Conservation (phyloP, 2,113 vertebrate genomes). For the Thunnus thynnus region DNA sequence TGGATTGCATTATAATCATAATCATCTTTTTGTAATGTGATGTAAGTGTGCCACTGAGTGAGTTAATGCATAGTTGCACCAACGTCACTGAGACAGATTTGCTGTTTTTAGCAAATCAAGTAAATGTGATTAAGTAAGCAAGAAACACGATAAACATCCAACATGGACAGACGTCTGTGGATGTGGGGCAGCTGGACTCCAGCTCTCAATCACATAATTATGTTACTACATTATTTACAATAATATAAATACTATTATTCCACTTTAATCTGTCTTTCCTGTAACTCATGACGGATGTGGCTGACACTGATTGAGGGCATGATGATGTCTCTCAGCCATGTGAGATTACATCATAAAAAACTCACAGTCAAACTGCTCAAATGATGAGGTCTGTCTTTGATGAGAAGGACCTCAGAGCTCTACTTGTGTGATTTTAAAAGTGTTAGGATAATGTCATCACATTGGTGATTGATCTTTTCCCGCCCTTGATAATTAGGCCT, state of each 20-base stretch:
- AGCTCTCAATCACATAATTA: background rate
- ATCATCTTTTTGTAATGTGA: too few species aligned
- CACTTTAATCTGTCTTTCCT: too few species aligned
- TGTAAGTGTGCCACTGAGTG: too few species aligned
- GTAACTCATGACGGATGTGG: too few species aligned
- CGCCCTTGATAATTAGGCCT: slow-evolving; percentile 30
- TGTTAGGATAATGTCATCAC: slow-evolving; percentile 11
- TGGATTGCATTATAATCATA: too few species aligned
- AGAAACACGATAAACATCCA: background rate
- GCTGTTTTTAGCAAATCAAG: background rate
- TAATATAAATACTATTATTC: background rate
- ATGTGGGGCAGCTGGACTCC: background rate
- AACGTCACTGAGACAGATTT: too few species aligned
- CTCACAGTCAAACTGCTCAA: background rate
- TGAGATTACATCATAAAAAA: background rate
- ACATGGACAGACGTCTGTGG: background rate
- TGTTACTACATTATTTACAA: background rate
- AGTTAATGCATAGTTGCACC: too few species aligned
- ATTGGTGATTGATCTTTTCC: background rate
- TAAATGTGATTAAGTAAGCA: background rate
- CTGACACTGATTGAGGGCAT: background rate
- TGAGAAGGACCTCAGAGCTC: background rate
- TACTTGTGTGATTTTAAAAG: background rate
- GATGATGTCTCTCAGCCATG: background rate
- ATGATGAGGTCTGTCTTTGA: background rate